Conservation (phyloP, 1,140 invertebrate species). For the Mamestra configurata region DNA sequence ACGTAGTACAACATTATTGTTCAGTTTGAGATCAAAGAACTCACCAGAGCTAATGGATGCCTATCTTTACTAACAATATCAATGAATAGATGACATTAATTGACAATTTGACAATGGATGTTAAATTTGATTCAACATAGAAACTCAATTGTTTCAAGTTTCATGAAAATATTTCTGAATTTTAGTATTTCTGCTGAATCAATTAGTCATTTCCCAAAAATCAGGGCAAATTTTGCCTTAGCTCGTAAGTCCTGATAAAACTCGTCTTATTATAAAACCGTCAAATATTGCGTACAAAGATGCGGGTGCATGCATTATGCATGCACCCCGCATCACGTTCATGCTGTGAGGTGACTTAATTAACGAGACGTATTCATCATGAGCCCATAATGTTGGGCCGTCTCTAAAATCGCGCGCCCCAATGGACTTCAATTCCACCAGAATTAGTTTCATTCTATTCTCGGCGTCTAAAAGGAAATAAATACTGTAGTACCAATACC, state of each 20-base stretch:
- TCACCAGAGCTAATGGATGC: neutral
- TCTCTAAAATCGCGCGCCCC: neutral
- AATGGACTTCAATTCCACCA: neutral
- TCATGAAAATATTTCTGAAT: neutral
- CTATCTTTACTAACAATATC: no score
- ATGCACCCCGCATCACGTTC: neutral
- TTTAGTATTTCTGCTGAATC: neutral
- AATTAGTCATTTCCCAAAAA: no score
- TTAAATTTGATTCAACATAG: no score
- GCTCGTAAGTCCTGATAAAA: no score
- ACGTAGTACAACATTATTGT: neutral
- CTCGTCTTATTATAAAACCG: neutral
- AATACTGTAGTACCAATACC: constrained; percentile 11
- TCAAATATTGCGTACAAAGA: no score
- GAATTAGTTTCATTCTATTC: neutral
- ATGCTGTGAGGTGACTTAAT: neutral
- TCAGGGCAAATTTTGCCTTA: no score
- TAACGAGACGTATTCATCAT: neutral
- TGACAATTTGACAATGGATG: no score
- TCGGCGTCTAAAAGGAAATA: constrained; percentile 12
- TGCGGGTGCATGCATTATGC: no score
- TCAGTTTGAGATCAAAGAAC: neutral
- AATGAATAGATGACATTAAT: neutral
- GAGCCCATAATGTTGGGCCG: neutral
- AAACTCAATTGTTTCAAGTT: neutral